Conservation (phyloP, 2,113 vertebrate genomes). For the Chaenogobius annularis region DNA sequence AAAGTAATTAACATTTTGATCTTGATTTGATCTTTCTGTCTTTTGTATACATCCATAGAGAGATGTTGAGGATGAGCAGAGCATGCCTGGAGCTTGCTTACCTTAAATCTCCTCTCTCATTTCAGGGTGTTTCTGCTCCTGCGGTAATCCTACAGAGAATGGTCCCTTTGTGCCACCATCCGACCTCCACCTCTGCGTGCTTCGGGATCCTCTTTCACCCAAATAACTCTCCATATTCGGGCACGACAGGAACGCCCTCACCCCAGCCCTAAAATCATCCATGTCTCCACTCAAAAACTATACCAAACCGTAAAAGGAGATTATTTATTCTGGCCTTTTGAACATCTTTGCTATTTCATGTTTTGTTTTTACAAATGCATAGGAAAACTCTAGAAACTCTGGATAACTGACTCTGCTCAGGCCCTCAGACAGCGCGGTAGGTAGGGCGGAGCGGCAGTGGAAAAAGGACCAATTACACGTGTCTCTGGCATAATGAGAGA, state of each 20-base stretch:
- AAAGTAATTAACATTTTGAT: too few species aligned
- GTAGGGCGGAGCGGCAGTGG: too few species aligned
- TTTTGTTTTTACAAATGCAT: too few species aligned
- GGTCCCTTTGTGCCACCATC: constrained; percentile 66
- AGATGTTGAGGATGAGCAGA: constrained; percentile 39
- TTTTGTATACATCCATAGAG: too few species aligned
- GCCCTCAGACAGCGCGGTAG: too few species aligned
- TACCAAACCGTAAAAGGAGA: constrained; percentile 21
- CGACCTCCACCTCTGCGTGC: constrained; percentile 28
- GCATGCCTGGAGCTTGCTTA: constrained; percentile 66
- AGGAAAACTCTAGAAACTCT: too few species aligned
- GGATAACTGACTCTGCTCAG: too few species aligned
- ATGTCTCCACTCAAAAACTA: not conserved
- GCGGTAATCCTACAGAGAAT: constrained; percentile 62
- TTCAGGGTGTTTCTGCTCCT: constrained; percentile 67
- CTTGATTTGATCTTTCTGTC: too few species aligned
- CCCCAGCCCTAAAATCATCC: constrained; percentile 16
- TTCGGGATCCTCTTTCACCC: constrained; percentile 37
- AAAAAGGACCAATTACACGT: too few species aligned
- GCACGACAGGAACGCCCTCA: constrained; percentile 28
- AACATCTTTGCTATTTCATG: too few species aligned
- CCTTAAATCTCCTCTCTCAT: constrained; percentile 61
- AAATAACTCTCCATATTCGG: constrained; percentile 45
- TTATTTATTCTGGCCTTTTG: not conserved
- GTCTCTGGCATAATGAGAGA: too few species aligned